Base-by-base conservation (phyloP, 2,797 vertebrate genomes). In the Arrhamphus sclerolepis region DNA sequence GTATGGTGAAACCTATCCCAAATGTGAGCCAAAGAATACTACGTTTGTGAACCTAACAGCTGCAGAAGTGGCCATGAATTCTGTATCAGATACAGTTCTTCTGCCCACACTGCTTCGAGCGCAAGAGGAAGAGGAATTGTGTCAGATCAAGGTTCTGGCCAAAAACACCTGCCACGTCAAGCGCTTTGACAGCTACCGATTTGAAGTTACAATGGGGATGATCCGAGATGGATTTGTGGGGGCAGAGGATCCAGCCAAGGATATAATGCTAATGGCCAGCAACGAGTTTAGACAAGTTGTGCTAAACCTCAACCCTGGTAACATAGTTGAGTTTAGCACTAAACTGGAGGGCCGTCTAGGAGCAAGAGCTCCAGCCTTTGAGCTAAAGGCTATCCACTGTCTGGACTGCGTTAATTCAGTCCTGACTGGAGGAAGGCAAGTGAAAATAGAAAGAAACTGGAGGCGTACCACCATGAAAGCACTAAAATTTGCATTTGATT, bases 391-490 rank as follows among this genome's bases (percentile, higher is more conserved):
- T 21, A 95, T 99, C 80, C 88, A 95, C 82, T 99, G 97, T 83
- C 89, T 98, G 84, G 94, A 97, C 83, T 98, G 97, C 80, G 80
- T 78, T 66, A 90, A 95, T 0, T 93, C 94, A 38, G 82, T 92
- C 21, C 66, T 93, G 26, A 93, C 92, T 0, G 89, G 87, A 46
- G 87, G 87, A 17, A 89, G 95, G 46, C 97, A 98, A 1, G 95
- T 98, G 66, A 99, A 99, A 91, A 91, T 96, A 1, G 97, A 98
- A 75, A 92, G 89, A 5, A 93, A 99, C 92, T 99, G 96, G 97
- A 94, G 95, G 60, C 90, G 87, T 52, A 93, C 90, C 0, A 95
- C 93, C 43, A 93, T 96, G 51, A 84, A 74, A 21, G 93, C 95
- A 1, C 50, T 97, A 29, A 95, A 96, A 87, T 99, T 99, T 10